Base-by-base conservation (phyloP, 2,888 invertebrate genomes). In the Parasteatoda lunata region DNA sequence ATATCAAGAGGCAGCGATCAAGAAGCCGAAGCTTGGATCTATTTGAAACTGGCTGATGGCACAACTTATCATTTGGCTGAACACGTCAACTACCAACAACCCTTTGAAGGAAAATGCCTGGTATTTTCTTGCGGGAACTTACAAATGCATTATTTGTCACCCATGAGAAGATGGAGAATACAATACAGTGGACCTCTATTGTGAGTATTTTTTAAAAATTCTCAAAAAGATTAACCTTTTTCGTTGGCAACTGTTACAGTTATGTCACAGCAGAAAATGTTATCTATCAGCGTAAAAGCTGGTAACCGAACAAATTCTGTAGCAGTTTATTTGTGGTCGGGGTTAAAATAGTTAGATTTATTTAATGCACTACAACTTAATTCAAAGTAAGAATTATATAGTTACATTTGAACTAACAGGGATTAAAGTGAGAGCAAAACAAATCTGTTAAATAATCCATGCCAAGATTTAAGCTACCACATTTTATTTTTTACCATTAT, bases 101-200 rank as follows among this genome's bases (percentile, higher is more conserved):
- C 52, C 30, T 54, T 47, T 0, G 83, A 54, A 3, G 83, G 72
- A 8, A 73, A 52, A 49, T 66, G 73, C 9, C 47, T 47, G 8
- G 69, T 13, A 3, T 87, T 87, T 48, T 59, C 71, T 2, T 71
- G 81, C n/a, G 87, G 81, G 5, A 76, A 75, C 9, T 54, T 87
- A 7, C 75, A 76, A 68, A 64, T 87, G 73, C 49, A 77, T 11
- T 82, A 80, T 15, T 11, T 87, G 3, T 51, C 13, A 47, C 77
- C 87, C 3, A 79, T 87, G 81, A 51, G 87, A 45, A 77, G 69
- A 51, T 82, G 87, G 81, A 81, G 87, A 13, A 73, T 87, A 15
- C 52, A 51, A 45, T 87, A 49, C 59, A 66, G 76, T 15, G 87
- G 87, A 65, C 69, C 81, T 49, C 48, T 87, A 13, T 82, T 64